These are phyloP conservation scores for Xylota sylvarum DNA, from an alignment of 2,888 invertebrate species.

Conservation along the genomic window DNA sequence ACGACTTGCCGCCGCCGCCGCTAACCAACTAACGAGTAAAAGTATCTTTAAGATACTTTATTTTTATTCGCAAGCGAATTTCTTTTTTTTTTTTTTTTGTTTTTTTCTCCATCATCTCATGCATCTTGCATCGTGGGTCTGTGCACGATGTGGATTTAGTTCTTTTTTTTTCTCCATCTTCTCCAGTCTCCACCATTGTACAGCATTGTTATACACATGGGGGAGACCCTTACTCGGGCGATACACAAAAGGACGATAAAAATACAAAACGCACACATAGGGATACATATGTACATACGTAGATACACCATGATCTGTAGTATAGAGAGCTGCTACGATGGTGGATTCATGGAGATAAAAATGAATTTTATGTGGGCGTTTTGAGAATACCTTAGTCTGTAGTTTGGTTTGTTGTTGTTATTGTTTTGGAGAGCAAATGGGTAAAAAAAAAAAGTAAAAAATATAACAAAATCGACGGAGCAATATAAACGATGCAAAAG, in stretches of 20 bases:
- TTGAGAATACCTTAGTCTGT: slow-evolving; percentile 67
- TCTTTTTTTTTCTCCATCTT: slow-evolving; percentile 34
- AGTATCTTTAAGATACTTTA: slow-evolving; percentile 75
- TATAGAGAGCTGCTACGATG: slow-evolving; percentile 25
- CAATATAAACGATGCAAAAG: slow-evolving; percentile 74
- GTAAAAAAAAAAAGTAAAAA: slow-evolving; percentile 51
- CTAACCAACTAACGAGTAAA: slow-evolving; percentile 76
- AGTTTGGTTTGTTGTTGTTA: slow-evolving; percentile 58
- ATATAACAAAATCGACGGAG: slow-evolving; percentile 66
- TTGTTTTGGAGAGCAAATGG: slow-evolving; percentile 49
- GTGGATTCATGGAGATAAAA: slow-evolving; percentile 61
- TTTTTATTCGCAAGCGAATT: slow-evolving; percentile 73
- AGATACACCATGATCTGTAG: slow-evolving; percentile 11
- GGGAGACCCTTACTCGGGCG: slow-evolving; percentile 64
- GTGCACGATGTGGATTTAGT: slow-evolving; percentile 69
- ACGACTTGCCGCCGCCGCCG: slow-evolving; percentile 44
- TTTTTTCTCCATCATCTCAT: slow-evolving; percentile 59
- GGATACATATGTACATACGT: too few relatives aligned
- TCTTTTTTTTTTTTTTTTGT: slow-evolving; percentile 31
- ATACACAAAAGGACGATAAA: slow-evolving; percentile 71
- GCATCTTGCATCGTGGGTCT: slow-evolving; percentile 75
- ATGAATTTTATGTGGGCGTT: slow-evolving; percentile 76
- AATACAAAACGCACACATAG: slow-evolving; percentile 30
- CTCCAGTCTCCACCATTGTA: slow-evolving; percentile 60
- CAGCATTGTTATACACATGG: slow-evolving; percentile 72